Base-by-base conservation (phyloP, 2,888 invertebrate species). In the Unio delphinus region DNA sequence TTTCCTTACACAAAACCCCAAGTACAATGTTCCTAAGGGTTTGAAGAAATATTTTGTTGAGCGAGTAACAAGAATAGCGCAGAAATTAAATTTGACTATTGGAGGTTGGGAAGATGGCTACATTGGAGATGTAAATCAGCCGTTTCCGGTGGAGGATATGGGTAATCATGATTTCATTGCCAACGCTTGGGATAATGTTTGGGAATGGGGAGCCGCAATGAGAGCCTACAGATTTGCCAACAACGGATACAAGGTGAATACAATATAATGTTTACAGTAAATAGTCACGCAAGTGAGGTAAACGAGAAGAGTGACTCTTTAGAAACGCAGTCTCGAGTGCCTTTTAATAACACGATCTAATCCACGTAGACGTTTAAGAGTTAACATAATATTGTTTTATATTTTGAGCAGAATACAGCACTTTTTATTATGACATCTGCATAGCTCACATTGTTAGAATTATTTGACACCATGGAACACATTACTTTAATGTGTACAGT, bases 61-160 rank as follows among this genome's bases (percentile, higher is more conserved):
- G 28, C 59, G 65, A 54, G 65, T 78, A n/a, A 45, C 72, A 1
- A 57, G 65, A 61, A 64, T 83, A 1, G 73, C 80, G 17, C 58
- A 69, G 15, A 66, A 64, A 0, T 59, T 74, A 63, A 76, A 74
- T 18, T 58, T 87, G 18, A 70, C 69, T 23, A 60, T 86, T 5
- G 73, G 73, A 3, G 83, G 79, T 1, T 87, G 87, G 87, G 86
- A 87, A 70, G 87, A 87, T 67, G 87, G 86, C 1, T 76, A 80
- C 57, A 75, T 79, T 54, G 74, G 77, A 55, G 70, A 58, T 0
- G 66, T 76, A 4, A 73, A 70, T 2, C 57, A 62, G 4, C 76
- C 82, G 7, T 78, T 75, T 68, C 61, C 74, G 18, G 55, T 72
- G n/a, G 18, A 65, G n/a, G 26, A 61, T 11, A 55, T 83, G 1